Evolutionary conservation across 2,888 invertebrate species (phyloP).

Genomic region (Rhagonycha fulva): DNA sequence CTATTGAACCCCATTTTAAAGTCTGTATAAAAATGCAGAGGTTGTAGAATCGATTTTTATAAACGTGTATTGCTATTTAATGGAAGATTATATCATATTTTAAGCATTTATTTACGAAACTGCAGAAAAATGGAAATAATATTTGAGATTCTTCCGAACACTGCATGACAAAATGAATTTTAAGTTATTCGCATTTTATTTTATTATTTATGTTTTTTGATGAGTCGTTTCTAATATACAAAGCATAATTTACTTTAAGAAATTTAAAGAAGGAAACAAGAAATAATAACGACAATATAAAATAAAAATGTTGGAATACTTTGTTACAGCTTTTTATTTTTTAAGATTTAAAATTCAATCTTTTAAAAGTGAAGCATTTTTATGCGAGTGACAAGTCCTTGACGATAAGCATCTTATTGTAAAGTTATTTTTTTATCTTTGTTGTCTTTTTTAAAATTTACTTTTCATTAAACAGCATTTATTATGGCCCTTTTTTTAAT

Average conservation of each 20-base stretch:
- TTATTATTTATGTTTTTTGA: neutral
- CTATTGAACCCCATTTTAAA: neutral
- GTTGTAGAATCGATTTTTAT: neutral
- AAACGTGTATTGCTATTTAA: neutral
- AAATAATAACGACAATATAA: neutral
- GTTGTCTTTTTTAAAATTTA: neutral
- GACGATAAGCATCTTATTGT: neutral
- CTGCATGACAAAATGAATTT: no score
- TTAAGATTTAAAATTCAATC: neutral
- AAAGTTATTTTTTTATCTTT: neutral
- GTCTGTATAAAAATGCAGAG: neutral
- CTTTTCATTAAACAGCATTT: neutral
- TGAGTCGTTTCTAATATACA: neutral
- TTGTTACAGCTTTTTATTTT: neutral
- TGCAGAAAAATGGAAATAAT: neutral
- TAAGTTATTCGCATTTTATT: neutral
- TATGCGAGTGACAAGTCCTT: neutral
- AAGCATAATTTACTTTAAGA: neutral
- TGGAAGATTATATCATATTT: neutral
- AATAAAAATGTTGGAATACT: neutral
- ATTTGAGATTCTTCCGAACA: accelerated
- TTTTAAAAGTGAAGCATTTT: neutral
- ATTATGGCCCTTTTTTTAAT: neutral
- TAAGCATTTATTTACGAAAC: neutral
- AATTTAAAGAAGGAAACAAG: neutral